Base-by-base conservation (phyloP, 2,888 invertebrate genomes). In the Eupithecia insigniata region DNA sequence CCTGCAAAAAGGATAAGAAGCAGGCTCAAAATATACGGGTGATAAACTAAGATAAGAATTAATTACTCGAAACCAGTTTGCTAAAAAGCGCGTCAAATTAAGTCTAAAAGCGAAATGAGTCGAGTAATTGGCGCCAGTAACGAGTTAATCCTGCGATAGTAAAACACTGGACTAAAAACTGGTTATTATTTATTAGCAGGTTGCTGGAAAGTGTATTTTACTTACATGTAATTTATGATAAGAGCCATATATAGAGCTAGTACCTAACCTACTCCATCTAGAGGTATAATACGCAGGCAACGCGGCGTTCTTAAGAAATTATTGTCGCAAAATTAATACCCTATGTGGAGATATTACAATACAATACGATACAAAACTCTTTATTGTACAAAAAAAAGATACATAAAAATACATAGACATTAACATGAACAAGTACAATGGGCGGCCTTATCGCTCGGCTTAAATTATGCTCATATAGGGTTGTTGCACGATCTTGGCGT, bases 61-160 rank as follows among this genome's bases (percentile, higher is more conserved):
- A 74, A 74, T 66, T 70, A 75, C 70, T 74, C 28, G 51, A 75
- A 76, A 77, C 75, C 69, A 22, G 78, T 66, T 69, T 58, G 26
- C 70, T 76, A 73, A 72, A 73, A 79, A 73, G 71, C 67, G n/a
- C 60, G 32, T 68, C 70, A 70, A 73, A 76, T 71, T 60, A 26
- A 32, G 12, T 67, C 65, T 36, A 67, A 71, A 69, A 46, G 71
- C 69, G 67, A 77, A 70, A 73, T 73, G 64, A 67, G n/a, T 62
- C 46, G 69, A 71, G 66, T 69, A 66, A 69, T 61, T 70, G 71
- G 72, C 75, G 71, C 66, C 67, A 66, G 66, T 69, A 69, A 72
- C 71, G 34, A 58, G 72, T 73, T 69, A n/a, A 36, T 62, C 36
- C 28, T 67, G 46, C n/a, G 60, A 60, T 30, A 30, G 18, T 30